A percentile compares a stretch with the other conserved stretches of the same genome.
phyloP scores from a whole-genome alignment of 2,113 vertebrate genomes.

The Gallinago paraguaiae region DNA sequence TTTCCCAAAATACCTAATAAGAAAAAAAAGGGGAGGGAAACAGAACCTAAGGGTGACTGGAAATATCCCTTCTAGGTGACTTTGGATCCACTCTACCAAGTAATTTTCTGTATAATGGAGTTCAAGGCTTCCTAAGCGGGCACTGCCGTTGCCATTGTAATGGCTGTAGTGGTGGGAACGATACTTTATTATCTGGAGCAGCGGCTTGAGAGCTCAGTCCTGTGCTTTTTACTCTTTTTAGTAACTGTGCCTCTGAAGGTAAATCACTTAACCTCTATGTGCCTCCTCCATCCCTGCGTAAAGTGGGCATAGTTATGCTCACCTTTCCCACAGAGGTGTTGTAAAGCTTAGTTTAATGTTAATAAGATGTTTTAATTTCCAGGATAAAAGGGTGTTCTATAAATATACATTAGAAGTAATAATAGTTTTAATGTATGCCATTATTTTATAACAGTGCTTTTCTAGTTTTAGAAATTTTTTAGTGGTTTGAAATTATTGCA shows the following conservation, averaged over 20 bases:
- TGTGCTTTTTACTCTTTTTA: conserved; percentile 14
- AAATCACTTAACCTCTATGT: conserved; percentile 54
- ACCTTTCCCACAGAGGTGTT: conserved; percentile 58
- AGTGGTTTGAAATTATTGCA: conserved; percentile 19
- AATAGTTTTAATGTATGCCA: conserved; percentile 58
- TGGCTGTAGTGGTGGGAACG: background rate
- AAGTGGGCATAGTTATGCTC: conserved; percentile 40
- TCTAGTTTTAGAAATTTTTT: conserved; percentile 52
- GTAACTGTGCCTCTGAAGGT: conserved; percentile 20
- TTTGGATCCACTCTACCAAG: conserved; percentile 1
- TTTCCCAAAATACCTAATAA: background rate
- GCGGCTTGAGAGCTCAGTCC: background rate
- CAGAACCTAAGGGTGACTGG: background rate
- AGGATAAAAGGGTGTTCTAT: conserved; percentile 52
- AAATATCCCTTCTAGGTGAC: conserved; percentile 35
- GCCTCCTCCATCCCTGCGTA: conserved; percentile 31
- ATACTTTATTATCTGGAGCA: conserved; percentile 23
- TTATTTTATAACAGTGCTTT: conserved; percentile 69
- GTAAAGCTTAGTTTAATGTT: conserved; percentile 60
- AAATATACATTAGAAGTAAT: conserved; percentile 63
- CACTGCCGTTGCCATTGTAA: background rate
- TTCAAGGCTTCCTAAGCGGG: background rate
- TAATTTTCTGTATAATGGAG: background rate
- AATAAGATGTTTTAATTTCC: conserved; percentile 67
- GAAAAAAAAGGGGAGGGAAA: background rate